Evolutionary conservation across 2,113 vertebrate species (phyloP), one percentile per base, ranked within the genome.

Genomic region (Dasyprocta punctata): DNA sequence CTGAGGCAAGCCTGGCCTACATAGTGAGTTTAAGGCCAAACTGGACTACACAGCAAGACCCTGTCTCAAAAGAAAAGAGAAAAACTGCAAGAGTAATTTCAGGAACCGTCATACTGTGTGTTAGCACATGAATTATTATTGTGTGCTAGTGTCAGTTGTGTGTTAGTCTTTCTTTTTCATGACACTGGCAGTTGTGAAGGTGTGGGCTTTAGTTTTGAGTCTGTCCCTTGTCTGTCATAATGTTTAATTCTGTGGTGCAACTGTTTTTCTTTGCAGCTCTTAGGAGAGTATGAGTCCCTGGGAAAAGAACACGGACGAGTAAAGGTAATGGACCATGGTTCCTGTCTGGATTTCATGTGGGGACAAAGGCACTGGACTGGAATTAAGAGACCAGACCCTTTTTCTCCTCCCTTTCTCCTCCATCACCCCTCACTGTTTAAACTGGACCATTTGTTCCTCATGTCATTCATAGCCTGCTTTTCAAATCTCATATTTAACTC

Each of bases 241-340:
- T 73, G 38, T 96, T 49, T 92, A 86, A 89, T 86, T 67, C 41
- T 96, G 47, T 95, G 85, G 12, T 95, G 7, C 17, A 65, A 17
- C 83, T 94, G 52, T 94, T 94, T 94, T 97, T 93, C 81, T 71
- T 97, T 98, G 93, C 94, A 99, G 99, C 99, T 99, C 92, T 98
- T 99, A 82, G 98, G 98, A 96, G 99, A 99, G 96, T 99, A 99
- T 0, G 99, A 99, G 78, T 99, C 98, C 47, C 98, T 99, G 98
- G 98, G 98, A 96, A 99, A 99, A 97, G 99, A 99, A 89, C 99
- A 99, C 1, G 98, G 99, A 52, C 98, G 98, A 97, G 97, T 99
- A 9, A 99, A 99, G 99, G 99, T 99, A 98, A 98, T 85, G n/a
- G 81, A 8, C 60, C 5, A 2, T 14, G 9, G 9, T 11, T 67